These are phyloP conservation scores for Drosophila melanosoma DNA, from an alignment of 2,888 invertebrate genomes.

Conservation along the genomic window DNA sequence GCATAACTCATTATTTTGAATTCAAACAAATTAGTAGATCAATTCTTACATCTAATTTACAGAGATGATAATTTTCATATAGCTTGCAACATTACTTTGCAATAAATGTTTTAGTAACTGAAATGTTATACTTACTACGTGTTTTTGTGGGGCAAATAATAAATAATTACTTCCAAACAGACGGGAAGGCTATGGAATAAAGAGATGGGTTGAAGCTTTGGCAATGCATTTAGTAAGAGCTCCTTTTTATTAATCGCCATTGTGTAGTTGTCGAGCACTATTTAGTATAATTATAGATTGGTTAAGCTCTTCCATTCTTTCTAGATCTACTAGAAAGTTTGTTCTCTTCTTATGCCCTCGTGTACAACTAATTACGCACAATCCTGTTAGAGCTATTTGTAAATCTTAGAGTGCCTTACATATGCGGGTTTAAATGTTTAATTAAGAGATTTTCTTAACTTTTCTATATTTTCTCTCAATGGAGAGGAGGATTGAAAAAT, in stretches of 20 bases:
- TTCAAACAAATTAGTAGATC: background rate
- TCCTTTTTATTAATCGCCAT: background rate
- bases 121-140: background rate
- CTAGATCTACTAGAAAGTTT: no score
- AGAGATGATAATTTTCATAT: background rate
- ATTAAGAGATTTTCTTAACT: no score
- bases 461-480: no score
- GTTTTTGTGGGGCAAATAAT: background rate
- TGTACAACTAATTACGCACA: no score
- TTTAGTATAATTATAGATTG: no score
- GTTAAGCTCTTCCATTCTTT: no score
- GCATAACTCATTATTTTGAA: background rate
- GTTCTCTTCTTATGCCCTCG: no score
- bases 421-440: no score
- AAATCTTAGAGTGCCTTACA: background rate
- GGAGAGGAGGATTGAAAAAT: no score
- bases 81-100: background rate
- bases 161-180: background rate
- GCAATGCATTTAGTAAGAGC: background rate
- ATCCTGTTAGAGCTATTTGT: no score
- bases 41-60: background rate
- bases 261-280: no score
- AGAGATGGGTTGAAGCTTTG: background rate
- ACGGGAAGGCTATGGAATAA: background rate
- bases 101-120: background rate